Conservation (phyloP, 2,113 vertebrate species). For the Gymnorhina tibicen region DNA sequence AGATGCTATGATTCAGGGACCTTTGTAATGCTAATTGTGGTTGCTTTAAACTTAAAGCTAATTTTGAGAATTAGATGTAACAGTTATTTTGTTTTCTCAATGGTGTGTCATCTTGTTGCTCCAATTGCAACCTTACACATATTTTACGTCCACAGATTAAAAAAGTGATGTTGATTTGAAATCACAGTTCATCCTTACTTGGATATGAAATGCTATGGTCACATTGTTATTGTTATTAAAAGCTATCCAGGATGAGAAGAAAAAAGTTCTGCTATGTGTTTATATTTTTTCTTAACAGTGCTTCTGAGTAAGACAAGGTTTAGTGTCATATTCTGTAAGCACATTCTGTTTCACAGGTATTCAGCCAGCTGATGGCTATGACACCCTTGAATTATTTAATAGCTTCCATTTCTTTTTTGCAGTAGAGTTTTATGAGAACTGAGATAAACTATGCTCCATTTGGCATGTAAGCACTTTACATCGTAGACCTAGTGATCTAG, state of each 20-base stretch:
- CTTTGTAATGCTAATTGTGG: neutral
- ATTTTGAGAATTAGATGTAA: neutral
- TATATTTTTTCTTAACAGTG: neutral
- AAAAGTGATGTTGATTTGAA: neutral
- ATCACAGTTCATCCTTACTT: neutral
- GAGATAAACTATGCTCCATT: constrained; percentile 8
- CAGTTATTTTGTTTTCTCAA: neutral
- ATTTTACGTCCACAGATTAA: neutral
- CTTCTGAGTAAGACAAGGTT: neutral
- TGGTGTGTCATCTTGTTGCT: neutral
- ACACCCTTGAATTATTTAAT: constrained; percentile 51
- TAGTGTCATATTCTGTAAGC: neutral
- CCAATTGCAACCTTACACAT: neutral
- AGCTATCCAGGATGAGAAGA: neutral
- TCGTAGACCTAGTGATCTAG: neutral
- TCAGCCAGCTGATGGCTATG: constrained; percentile 24
- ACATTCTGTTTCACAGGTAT: neutral
- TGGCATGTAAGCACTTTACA: neutral
- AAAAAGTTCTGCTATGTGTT: neutral
- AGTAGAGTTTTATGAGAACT: constrained; percentile 2
- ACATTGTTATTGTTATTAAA: neutral
- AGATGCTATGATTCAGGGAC: neutral
- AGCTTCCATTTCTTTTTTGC: constrained; percentile 11
- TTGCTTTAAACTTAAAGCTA: neutral
- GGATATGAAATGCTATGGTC: neutral